Evolutionary conservation across 2,113 vertebrate genomes (phyloP).

Genomic region (pig (Sus scrofa)): DNA sequence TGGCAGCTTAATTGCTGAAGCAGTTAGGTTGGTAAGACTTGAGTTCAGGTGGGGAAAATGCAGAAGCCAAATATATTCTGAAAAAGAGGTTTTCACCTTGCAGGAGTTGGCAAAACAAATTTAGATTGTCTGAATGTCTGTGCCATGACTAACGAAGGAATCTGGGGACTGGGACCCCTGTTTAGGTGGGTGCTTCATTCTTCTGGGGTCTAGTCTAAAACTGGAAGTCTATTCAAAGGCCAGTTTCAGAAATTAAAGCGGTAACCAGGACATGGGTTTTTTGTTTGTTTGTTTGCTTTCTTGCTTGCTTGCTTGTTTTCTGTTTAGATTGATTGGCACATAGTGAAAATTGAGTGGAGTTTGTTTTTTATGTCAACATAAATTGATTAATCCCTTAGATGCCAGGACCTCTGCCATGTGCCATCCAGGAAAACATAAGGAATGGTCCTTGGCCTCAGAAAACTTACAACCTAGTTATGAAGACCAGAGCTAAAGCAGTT

Average conservation of each 20-base stretch:
- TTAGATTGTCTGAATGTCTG: constrained; percentile 42
- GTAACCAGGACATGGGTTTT: neutral
- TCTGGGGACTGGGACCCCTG: neutral
- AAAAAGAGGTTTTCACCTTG: constrained; percentile 47
- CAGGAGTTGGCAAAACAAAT: constrained; percentile 41
- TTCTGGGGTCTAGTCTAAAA: constrained; percentile 17
- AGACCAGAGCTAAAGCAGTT: neutral
- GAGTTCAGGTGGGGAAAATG: constrained; percentile 52
- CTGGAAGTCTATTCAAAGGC: constrained; percentile 34
- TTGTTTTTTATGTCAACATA: constrained; percentile 52
- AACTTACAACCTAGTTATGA: neutral
- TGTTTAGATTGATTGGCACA: neutral
- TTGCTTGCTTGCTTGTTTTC: no score
- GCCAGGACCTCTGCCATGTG: neutral
- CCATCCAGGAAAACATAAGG: neutral
- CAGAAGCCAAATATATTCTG: constrained; percentile 58
- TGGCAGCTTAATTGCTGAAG: constrained; percentile 69
- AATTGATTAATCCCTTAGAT: constrained; percentile 26
- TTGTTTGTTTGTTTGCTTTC: neutral
- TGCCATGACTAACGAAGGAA: constrained; percentile 38
- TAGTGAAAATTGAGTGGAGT: neutral
- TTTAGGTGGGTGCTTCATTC: neutral
- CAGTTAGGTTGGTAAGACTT: constrained; percentile 8
- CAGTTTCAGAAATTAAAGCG: constrained; percentile 11
- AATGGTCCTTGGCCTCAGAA: neutral